A percentile compares a stretch with the other conserved stretches of the same genome.
Conservation (phyloP, 2,797 vertebrate species). For the Neomorphus geoffroyi region DNA sequence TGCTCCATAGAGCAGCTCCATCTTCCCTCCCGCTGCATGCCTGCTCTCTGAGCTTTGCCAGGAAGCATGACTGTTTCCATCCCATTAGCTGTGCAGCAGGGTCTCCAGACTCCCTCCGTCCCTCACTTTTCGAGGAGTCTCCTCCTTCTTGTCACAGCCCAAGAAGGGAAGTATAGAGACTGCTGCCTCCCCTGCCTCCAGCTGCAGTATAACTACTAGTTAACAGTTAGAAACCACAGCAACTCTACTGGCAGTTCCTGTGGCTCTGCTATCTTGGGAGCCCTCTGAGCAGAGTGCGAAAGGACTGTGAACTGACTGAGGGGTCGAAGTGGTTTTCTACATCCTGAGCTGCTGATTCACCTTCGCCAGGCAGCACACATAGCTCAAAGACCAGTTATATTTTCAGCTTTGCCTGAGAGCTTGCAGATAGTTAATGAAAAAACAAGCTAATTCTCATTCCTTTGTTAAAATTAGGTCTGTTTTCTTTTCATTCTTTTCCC, state of each 20-base stretch:
- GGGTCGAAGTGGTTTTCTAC: not conserved
- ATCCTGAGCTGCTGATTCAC: slow-evolving; percentile 18
- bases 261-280: fast-evolving
- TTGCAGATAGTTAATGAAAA: not conserved
- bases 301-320: not conserved
- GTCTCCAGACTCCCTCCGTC: not conserved
- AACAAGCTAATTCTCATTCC: not conserved
- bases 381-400: not conserved
- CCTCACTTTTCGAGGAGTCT: not conserved
- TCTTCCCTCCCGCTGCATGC: not conserved
- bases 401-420: not conserved
- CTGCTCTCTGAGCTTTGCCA: not conserved
- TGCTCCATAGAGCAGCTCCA: not conserved
- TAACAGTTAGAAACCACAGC: not conserved
- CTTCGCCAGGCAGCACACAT: not conserved
- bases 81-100: not conserved
- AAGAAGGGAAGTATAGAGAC: not conserved
- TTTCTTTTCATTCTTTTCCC: not conserved
- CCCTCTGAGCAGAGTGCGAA: not conserved
- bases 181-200: not conserved
- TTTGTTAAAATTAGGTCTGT: not conserved
- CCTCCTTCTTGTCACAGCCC: not conserved
- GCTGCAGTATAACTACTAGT: not conserved
- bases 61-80: not conserved
- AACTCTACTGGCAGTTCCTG: not conserved